These are phyloP conservation scores for Leptodactylus fuscus DNA, from an alignment of 2,113 vertebrate species.

Conservation along the genomic window DNA sequence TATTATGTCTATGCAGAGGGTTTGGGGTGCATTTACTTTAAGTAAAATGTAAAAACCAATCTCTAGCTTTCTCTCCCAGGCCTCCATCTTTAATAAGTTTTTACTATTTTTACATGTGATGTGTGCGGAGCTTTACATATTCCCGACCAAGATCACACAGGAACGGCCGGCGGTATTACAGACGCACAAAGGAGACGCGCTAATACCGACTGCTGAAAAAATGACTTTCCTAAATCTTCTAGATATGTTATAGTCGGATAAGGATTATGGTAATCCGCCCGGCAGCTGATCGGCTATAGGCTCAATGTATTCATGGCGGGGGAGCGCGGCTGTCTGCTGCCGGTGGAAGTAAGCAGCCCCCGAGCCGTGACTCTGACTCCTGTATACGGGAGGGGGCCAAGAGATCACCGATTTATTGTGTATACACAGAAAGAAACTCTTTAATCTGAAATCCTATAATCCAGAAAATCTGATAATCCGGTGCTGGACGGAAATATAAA, in stretches of 20 bases:
- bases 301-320: conserved; percentile 65
- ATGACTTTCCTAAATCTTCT: conserved; percentile 62
- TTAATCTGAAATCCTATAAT: too few species aligned
- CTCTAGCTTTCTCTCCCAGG: not conserved
- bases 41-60: not conserved
- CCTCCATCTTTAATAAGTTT: too few species aligned
- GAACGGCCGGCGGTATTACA: not conserved
- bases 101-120: not conserved
- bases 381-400: too few species aligned
- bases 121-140: conserved; percentile 5
- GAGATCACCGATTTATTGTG: too few species aligned
- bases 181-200: conserved; percentile 28
- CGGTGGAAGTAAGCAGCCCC: not conserved
- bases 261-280: conserved; percentile 64
- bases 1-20: not conserved
- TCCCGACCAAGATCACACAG: not conserved
- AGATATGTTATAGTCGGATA: conserved; percentile 55
- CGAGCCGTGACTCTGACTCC: not conserved
- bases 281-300: conserved; percentile 64
- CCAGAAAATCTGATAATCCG: too few species aligned
- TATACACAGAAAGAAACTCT: too few species aligned
- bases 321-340: conserved; percentile 47
- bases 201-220: conserved; percentile 63
- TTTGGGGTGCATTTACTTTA: too few species aligned
- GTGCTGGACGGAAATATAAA: too few species aligned